Evolutionary conservation across 2,888 invertebrate species (phyloP), one percentile per base, ranked within the genome.

Genomic region (Elegia similella): DNA sequence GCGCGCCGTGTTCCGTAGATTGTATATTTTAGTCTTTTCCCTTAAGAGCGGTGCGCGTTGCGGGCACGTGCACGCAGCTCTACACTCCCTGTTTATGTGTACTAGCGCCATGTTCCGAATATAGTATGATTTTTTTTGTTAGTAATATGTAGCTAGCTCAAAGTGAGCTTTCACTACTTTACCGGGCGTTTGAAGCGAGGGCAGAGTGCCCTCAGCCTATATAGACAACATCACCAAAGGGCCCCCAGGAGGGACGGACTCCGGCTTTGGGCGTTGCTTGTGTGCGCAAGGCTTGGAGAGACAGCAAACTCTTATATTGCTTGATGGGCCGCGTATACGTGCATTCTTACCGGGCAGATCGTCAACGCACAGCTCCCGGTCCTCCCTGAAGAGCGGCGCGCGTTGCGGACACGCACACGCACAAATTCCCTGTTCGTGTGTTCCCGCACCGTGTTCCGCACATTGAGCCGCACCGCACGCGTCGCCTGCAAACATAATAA

Each of bases 331-430:
- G n/a, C n/a, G n/a, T n/a, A n/a, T n/a, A n/a, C n/a, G n/a, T n/a
- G 32, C 6, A 15, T 48, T 38, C 55, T 59, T 72, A 97, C 97
- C 97, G 83, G 96, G 95, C 68, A 97, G 93, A 77, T 97, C 96
- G 79, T 96, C 95, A 65, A 97, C 96, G 83, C 97, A 97, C 66
- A 96, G 94, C 69, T 95, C 94, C 65, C 95, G 89, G 83, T 97
- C 97, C 82, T 97, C 97, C 62, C 97, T 93, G 89, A 96, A 97
- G 56, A 96, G 94, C 6, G 95, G 95, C 62, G 95, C 92, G 66
- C 95, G 94, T 55, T 93, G 92, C 63, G 96, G 94, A 76, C 97
- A 97, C 57, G 94, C 95, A 85, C 97, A 97, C 34, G 94, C 93
- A 86, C 97, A 97, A 44, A 87, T 73, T 38, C 75, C 75, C 32